phyloP scores from a whole-genome alignment of 2,888 invertebrate species.

The Apomyelois bistriatella region DNA sequence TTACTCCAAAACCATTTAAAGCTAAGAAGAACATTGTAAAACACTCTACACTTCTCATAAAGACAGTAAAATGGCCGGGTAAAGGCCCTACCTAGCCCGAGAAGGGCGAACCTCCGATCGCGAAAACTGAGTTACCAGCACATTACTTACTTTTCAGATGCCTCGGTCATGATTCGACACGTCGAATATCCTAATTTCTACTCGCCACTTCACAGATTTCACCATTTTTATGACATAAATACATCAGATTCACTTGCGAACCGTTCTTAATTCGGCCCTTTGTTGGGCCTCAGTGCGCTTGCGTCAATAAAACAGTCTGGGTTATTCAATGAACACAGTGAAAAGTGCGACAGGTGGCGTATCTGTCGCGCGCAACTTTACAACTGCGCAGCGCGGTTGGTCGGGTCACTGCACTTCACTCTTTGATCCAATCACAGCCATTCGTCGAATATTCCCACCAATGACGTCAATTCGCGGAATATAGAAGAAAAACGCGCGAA shows the following conservation, averaged over 20 bases:
- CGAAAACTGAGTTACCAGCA: slow-evolving; percentile 54
- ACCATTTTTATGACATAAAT: slow-evolving; percentile 91
- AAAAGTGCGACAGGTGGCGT: slow-evolving; percentile 73
- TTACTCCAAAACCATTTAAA: slow-evolving; percentile 23
- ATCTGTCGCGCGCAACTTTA: slow-evolving; percentile 50
- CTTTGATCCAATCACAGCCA: slow-evolving; percentile 49
- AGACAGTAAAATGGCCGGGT: slow-evolving; percentile 74
- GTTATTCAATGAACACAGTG: slow-evolving; percentile 71
- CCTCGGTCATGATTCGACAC: slow-evolving; percentile 94
- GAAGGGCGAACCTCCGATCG: slow-evolving; percentile 57
- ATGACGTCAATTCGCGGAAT: slow-evolving; percentile 37
- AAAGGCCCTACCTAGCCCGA: slow-evolving; percentile 64
- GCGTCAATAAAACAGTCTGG: slow-evolving; percentile 73
- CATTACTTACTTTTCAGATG: slow-evolving; percentile 91
- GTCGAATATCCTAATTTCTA: slow-evolving; percentile 91
- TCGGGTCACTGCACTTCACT: slow-evolving; percentile 22
- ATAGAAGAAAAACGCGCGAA: slow-evolving; percentile 39
- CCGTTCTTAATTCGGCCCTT: slow-evolving; percentile 77
- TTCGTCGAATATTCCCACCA: slow-evolving; percentile 36
- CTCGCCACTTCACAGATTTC: slow-evolving; percentile 89
- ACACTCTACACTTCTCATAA: slow-evolving; percentile 46
- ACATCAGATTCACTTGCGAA: slow-evolving; percentile 81
- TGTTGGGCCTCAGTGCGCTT: slow-evolving; percentile 77
- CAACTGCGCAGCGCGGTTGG: slow-evolving; percentile 45
- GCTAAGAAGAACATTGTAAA: slow-evolving; percentile 37